These are phyloP conservation scores for Ambastaia sidthimunki DNA, from an alignment of 2,797 vertebrate genomes.

Conservation along the genomic window DNA sequence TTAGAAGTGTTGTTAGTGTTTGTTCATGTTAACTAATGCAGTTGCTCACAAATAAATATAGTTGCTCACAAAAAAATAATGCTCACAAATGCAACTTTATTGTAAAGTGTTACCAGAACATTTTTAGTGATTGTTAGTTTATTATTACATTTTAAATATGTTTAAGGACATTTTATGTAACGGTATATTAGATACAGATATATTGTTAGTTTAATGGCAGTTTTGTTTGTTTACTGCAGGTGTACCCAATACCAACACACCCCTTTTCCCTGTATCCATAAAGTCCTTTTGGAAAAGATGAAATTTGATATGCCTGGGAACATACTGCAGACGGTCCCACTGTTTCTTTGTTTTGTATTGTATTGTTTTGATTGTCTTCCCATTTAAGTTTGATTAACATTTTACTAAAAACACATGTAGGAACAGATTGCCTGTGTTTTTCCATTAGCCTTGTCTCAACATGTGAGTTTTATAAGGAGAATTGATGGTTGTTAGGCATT, in stretches of 20 bases:
- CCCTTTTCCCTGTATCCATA: not conserved
- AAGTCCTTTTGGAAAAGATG: not conserved
- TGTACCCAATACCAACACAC: not conserved
- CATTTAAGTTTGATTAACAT: constrained; percentile 1
- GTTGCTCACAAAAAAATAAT: no score
- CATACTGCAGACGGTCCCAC: not conserved
- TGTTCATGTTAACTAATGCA: no score
- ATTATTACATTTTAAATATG: no score
- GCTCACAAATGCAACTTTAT: no score
- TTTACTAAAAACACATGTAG: constrained; percentile 15
- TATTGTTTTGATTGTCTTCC: not conserved
- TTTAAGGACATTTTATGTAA: no score
- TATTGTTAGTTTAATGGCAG: no score
- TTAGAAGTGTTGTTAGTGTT: no score
- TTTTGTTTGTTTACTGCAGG: not conserved
- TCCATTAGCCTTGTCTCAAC: constrained; percentile 1
- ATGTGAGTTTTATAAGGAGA: not conserved
- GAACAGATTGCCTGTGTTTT: constrained; percentile 4
- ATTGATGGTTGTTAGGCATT: not conserved
- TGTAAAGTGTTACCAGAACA: no score
- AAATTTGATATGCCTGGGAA: constrained; percentile 36
- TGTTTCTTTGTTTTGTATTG: not conserved
- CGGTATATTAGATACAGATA: no score
- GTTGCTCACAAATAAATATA: no score
- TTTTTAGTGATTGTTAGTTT: no score